phyloP scores from a whole-genome alignment of 2,797 vertebrate genomes.

The Delichon dasypus region DNA sequence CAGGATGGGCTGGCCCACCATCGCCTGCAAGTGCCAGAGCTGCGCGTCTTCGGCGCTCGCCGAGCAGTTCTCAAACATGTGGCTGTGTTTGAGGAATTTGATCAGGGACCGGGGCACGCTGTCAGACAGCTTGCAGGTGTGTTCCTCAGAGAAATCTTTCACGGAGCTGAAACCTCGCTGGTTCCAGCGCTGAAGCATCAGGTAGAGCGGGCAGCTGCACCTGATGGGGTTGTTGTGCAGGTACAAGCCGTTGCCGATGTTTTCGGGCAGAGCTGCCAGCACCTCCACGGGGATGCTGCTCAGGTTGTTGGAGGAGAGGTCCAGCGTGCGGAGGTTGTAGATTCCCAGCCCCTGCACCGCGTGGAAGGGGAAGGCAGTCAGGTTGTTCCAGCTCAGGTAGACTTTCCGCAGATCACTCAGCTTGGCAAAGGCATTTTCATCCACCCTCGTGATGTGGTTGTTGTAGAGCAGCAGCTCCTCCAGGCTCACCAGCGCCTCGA shows the following conservation, averaged over 20 bases:
- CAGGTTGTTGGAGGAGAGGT: constrained; percentile 91
- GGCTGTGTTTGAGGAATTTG: constrained; percentile 82
- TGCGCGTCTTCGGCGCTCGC: neutral
- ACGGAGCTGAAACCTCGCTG: constrained; percentile 79
- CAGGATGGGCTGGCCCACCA: constrained; percentile 69
- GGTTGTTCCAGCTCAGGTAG: constrained; percentile 90
- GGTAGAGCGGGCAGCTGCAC: constrained; percentile 87
- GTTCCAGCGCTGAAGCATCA: constrained; percentile 85
- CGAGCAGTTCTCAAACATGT: constrained; percentile 85
- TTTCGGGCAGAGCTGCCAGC: constrained; percentile 75
- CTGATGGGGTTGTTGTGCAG: constrained; percentile 91
- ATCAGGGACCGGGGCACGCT: constrained; percentile 72
- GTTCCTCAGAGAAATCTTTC: constrained; percentile 80
- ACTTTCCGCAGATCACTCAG: constrained; percentile 79
- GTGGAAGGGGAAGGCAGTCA: constrained; percentile 88
- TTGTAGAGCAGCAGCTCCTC: constrained; percentile 90
- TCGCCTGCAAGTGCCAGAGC: constrained; percentile 59
- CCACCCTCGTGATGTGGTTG: constrained; percentile 83
- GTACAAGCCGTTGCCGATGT: constrained; percentile 86
- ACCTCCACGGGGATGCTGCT: constrained; percentile 78
- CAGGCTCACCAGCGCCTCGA: constrained; percentile 79
- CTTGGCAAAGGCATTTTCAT: constrained; percentile 76
- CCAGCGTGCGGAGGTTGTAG: constrained; percentile 81
- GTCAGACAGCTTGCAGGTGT: constrained; percentile 83
- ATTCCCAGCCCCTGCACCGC: constrained; percentile 79